Conservation (phyloP, 2,888 invertebrate genomes). For the Sylvicola fuscatus region DNA sequence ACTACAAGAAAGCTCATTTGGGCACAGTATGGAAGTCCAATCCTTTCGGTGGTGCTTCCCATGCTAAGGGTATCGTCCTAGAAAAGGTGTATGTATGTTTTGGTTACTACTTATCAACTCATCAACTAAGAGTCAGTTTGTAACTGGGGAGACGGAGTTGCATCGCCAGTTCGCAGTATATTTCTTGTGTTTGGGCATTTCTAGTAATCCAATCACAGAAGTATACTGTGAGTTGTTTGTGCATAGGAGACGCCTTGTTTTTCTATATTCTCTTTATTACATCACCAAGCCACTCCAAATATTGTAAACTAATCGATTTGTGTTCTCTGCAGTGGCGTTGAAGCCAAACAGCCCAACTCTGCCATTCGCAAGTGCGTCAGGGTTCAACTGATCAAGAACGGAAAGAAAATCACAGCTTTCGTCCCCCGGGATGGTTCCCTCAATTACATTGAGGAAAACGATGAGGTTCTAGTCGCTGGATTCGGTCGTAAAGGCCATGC, state of each 20-base stretch:
- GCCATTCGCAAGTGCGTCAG: constrained; percentile 98
- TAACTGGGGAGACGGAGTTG: too few species aligned
- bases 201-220: constrained; percentile 53
- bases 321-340: constrained; percentile 98
- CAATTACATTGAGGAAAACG: constrained; percentile 99
- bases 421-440: constrained; percentile 99
- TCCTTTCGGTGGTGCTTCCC: constrained; percentile 99
- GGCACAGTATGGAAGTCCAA: constrained; percentile 99
- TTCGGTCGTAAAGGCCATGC: constrained; percentile 99
- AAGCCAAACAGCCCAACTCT: constrained; percentile 99
- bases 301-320: too few species aligned
- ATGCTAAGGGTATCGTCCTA: constrained; percentile 98
- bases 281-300: too few species aligned
- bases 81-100: constrained; percentile 90
- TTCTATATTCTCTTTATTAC: not conserved
- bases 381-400: constrained; percentile 98
- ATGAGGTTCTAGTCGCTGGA: constrained; percentile 97
- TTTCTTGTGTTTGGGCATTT: constrained; percentile 42
- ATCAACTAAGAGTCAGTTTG: not conserved
- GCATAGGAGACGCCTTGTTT: constrained; percentile 9
- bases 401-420: constrained; percentile 99
- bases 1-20: constrained; percentile 99
- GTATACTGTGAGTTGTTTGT: constrained; percentile 57
- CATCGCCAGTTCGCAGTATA: constrained; percentile 37
- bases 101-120: not conserved